Evolutionary conservation across 2,797 vertebrate species (phyloP).

Genomic region (Chelon auratus): DNA sequence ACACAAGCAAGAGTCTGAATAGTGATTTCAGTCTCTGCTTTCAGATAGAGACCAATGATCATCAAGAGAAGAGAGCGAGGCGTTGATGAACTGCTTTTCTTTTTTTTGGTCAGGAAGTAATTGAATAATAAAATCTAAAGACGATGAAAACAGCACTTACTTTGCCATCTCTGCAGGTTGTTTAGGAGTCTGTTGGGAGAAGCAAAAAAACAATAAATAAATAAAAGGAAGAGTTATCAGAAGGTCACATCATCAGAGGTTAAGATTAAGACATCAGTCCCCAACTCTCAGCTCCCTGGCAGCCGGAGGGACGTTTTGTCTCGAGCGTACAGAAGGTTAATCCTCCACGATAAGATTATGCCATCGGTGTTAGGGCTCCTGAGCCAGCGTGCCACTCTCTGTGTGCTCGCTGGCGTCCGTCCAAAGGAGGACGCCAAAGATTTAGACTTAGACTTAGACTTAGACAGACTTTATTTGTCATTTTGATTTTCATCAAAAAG

Average conservation of each 20-base stretch:
- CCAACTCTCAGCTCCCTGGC: conserved; percentile 21
- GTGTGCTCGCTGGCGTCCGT: background rate
- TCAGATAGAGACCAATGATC: background rate
- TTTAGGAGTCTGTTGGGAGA: conserved; percentile 42
- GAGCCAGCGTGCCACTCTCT: conserved; percentile 35
- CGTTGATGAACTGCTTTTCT: too few relatives aligned
- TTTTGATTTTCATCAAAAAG: too few relatives aligned
- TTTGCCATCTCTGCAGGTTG: conserved; percentile 74
- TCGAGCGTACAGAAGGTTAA: conserved; percentile 53
- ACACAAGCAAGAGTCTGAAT: background rate
- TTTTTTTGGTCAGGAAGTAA: too few relatives aligned
- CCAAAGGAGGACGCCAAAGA: conserved; percentile 18
- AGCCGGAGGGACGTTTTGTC: conserved; percentile 45
- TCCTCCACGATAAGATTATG: conserved; percentile 71
- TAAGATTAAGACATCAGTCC: conserved; percentile 22
- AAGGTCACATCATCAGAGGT: conserved; percentile 17
- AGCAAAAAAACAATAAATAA: conserved; percentile 5
- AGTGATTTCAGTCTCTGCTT: background rate
- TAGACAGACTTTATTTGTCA: too few relatives aligned
- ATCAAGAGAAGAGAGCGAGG: too few relatives aligned
- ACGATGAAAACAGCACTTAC: conserved; percentile 63
- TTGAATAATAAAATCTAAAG: too few relatives aligned
- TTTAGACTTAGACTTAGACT: too few relatives aligned
- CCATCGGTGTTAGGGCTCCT: conserved; percentile 42
- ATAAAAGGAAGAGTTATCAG: background rate